Conservation (phyloP, 2,797 vertebrate species). For the Phoebastria nigripes region DNA sequence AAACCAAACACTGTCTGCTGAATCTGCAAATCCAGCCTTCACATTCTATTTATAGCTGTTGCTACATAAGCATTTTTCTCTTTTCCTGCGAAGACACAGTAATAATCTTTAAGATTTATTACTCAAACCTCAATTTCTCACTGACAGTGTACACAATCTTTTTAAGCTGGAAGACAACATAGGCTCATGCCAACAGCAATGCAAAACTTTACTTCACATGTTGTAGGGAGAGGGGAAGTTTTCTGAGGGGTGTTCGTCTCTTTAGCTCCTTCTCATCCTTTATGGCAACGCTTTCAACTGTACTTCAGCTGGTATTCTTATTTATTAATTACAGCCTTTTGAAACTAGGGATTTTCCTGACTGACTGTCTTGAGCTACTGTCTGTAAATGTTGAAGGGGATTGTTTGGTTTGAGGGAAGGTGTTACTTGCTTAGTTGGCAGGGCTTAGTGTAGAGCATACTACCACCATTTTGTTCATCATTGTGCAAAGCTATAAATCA, state of each 20-base stretch:
- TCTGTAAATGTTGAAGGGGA: not conserved
- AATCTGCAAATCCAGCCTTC: not conserved
- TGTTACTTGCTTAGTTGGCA: not conserved
- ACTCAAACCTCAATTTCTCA: not conserved
- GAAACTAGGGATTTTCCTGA: not conserved
- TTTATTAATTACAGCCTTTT: not conserved
- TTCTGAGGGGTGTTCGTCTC: not conserved
- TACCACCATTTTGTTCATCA: not conserved
- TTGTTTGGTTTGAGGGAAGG: not conserved
- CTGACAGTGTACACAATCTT: not conserved
- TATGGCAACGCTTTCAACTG: not conserved
- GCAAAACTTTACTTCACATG: not conserved
- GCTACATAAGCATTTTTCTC: conserved; percentile 6
- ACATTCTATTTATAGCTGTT: not conserved
- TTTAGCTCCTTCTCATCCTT: not conserved
- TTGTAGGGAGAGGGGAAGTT: not conserved
- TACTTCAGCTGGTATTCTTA: not conserved
- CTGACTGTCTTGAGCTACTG: not conserved
- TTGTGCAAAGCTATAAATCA: not conserved
- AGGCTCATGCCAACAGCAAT: not conserved
- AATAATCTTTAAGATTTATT: conserved; percentile 2
- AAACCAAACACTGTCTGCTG: not conserved
- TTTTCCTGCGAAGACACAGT: not conserved
- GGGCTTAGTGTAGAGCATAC: not conserved
- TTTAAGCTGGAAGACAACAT: not conserved